These are phyloP conservation scores for Trachelus stipa DNA, from an alignment of 2,888 invertebrate genomes.

Conservation along the genomic window DNA sequence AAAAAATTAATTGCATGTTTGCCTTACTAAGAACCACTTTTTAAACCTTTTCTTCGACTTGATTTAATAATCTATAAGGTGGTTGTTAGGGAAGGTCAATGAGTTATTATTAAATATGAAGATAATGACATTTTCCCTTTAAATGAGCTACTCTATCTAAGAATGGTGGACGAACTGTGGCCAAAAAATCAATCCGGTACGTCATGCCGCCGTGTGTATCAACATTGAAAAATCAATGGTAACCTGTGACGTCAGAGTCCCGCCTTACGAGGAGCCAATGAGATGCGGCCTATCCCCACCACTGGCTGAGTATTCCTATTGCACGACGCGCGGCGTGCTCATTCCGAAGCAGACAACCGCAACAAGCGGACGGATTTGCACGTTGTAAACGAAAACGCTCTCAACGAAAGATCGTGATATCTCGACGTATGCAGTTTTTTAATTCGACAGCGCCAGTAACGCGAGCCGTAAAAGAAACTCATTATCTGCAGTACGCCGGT, in stretches of 20 bases:
- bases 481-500: neutral
- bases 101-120: neutral
- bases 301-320: constrained; percentile 39
- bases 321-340: constrained; percentile 57
- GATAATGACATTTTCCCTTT: neutral
- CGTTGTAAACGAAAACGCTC: constrained; percentile 1
- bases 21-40: neutral
- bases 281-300: constrained; percentile 35
- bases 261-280: constrained; percentile 59
- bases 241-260: constrained; percentile 61
- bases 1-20: too few relatives aligned
- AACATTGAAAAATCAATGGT: constrained; percentile 64
- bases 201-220: constrained; percentile 51
- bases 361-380: constrained; percentile 40
- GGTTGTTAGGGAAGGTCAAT: neutral
- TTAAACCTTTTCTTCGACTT: neutral
- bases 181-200: constrained; percentile 50
- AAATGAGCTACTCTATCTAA: neutral
- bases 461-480: neutral
- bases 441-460: constrained; percentile 28
- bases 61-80: neutral
- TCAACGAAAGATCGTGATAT: constrained; percentile 27
- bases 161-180: constrained; percentile 11
- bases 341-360: constrained; percentile 58
- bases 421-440: constrained; percentile 47